Evolutionary conservation across 2,113 vertebrate genomes (phyloP).

Genomic region (Okapia johnstoni): DNA sequence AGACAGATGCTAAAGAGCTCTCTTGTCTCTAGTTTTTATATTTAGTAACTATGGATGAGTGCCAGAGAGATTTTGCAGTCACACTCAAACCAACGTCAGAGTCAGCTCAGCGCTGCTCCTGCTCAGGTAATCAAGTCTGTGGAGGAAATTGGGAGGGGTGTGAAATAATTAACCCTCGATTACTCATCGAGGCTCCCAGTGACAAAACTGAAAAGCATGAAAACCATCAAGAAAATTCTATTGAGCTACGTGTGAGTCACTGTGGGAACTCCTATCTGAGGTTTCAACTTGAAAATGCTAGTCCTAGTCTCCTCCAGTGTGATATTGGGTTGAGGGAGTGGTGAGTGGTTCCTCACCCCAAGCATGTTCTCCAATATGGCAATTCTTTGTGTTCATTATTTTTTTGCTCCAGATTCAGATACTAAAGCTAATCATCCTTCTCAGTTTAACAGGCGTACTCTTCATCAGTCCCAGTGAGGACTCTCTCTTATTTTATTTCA

Average conservation of each 20-base stretch:
- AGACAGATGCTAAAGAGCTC: background rate
- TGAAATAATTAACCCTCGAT: background rate
- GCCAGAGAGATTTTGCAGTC: background rate
- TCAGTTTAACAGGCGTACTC: background rate
- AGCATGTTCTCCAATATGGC: background rate
- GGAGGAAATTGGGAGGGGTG: background rate
- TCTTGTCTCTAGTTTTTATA: background rate
- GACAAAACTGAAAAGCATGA: background rate
- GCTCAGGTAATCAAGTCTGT: background rate
- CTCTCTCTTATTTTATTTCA: background rate
- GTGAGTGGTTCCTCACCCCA: background rate
- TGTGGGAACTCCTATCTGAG: background rate
- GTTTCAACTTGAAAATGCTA: background rate
- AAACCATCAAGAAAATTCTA: background rate
- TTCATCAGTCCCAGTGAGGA: background rate
- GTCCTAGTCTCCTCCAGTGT: background rate
- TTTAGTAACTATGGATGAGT: background rate
- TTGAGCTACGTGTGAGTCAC: background rate
- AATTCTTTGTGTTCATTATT: background rate
- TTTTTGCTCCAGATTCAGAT: background rate
- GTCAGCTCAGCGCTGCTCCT: background rate
- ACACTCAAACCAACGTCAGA: background rate
- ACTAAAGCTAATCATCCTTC: background rate
- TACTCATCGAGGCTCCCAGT: background rate
- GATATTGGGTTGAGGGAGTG: background rate